Conservation (phyloP, 2,888 invertebrate species). For the Erebia palarica region DNA sequence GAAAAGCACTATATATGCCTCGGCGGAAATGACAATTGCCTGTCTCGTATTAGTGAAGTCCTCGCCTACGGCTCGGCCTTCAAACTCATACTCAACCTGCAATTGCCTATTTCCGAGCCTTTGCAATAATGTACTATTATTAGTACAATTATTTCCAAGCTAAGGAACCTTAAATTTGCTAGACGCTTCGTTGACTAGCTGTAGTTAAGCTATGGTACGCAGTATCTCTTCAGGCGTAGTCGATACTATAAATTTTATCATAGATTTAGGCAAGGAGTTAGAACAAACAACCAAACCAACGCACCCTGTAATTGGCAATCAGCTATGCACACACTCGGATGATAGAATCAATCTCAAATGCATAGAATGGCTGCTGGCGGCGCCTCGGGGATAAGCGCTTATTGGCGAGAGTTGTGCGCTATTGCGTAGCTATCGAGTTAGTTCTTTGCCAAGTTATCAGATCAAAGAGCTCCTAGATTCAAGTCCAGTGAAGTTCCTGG, state of each 20-base stretch:
- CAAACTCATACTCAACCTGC: too few relatives aligned
- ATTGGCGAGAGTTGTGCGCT: constrained; percentile 49
- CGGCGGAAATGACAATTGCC: too few relatives aligned
- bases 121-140: too few relatives aligned
- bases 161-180: too few relatives aligned
- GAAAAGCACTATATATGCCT: too few relatives aligned
- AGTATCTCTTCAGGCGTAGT: neutral
- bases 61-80: too few relatives aligned
- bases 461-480: too few relatives aligned
- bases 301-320: constrained; percentile 39
- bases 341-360: constrained; percentile 72
- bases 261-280: constrained; percentile 6
- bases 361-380: constrained; percentile 65
- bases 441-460: constrained; percentile 2
- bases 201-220: neutral
- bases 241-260: neutral
- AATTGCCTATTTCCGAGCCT: too few relatives aligned
- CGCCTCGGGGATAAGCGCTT: constrained; percentile 41
- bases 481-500: too few relatives aligned
- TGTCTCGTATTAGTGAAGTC: too few relatives aligned
- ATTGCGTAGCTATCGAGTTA: constrained; percentile 27
- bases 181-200: too few relatives aligned
- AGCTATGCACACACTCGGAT: constrained; percentile 40
- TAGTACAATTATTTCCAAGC: too few relatives aligned
- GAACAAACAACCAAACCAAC: constrained; percentile 18